These are phyloP conservation scores for Sinodicranocentrus sp. DNA, from an alignment of 2,888 invertebrate species.

Conservation along the genomic window DNA sequence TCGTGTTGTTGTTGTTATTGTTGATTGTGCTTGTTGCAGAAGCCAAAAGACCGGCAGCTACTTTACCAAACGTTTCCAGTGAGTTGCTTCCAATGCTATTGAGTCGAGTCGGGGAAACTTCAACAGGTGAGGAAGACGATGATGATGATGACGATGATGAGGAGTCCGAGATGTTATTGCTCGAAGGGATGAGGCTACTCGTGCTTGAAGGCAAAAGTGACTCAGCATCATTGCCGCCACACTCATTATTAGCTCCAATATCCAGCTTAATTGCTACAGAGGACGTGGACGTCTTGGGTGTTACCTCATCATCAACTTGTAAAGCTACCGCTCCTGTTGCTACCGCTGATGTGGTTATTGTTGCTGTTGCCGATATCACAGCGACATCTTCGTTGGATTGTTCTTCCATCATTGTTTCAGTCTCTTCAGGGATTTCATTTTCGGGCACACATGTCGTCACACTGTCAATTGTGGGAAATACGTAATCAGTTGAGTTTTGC, in stretches of 20 bases:
- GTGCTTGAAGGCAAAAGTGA: slow-evolving; percentile 63
- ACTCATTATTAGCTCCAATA: slow-evolving; percentile 52
- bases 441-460: background rate
- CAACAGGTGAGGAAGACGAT: slow-evolving; percentile 58
- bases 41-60: slow-evolving; percentile 75
- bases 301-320: slow-evolving; percentile 27
- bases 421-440: slow-evolving; percentile 1
- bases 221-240: slow-evolving; percentile 54
- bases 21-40: slow-evolving; percentile 73
- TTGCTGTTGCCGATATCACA: slow-evolving; percentile 57
- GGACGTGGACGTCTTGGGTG: slow-evolving; percentile 53
- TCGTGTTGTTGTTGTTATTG: slow-evolving; percentile 74
- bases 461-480: slow-evolving; percentile 15
- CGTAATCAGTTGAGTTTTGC: slow-evolving; percentile 43
- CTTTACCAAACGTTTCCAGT: slow-evolving; percentile 75
- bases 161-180: slow-evolving; percentile 44
- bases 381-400: slow-evolving; percentile 27
- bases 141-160: slow-evolving; percentile 48
- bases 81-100: slow-evolving; percentile 57
- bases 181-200: slow-evolving; percentile 52
- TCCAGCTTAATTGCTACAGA: slow-evolving; percentile 63
- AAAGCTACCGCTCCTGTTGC: slow-evolving; percentile 1
- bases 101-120: slow-evolving; percentile 49
- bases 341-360: slow-evolving; percentile 49
- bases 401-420: background rate